Conservation (phyloP, 92 coral and sea anemone genomes). For the Porites cylindrica region DNA sequence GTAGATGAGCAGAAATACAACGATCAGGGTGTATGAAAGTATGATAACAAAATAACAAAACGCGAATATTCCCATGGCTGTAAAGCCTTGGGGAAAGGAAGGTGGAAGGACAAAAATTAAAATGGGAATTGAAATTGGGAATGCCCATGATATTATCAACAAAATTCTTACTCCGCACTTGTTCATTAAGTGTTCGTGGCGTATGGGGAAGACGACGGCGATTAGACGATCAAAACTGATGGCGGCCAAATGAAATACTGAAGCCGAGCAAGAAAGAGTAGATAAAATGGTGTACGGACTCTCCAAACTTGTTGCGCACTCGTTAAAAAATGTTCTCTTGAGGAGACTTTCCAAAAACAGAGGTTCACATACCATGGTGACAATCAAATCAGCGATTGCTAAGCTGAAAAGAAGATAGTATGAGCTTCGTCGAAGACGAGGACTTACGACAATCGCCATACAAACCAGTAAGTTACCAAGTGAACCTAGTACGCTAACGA, state of each 20-base stretch:
- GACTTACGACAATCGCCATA: conserved; percentile 28
- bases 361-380: conserved; percentile 58
- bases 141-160: conserved; percentile 38
- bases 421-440: conserved; percentile 47
- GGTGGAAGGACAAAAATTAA: neutral
- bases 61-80: neutral
- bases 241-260: conserved; percentile 54
- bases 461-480: conserved; percentile 55
- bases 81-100: neutral
- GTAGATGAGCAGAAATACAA: neutral
- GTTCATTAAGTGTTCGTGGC: conserved; percentile 38
- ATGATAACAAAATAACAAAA: neutral
- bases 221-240: conserved; percentile 59
- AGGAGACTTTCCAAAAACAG: conserved; percentile 3
- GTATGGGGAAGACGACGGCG: conserved; percentile 47
- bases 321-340: conserved; percentile 43
- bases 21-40: neutral
- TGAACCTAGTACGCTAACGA: conserved; percentile 51
- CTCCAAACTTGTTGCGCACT: conserved; percentile 44
- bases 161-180: conserved; percentile 28
- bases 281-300: conserved; percentile 22
- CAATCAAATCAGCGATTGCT: conserved; percentile 63
- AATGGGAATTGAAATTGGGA: conserved; percentile 14
- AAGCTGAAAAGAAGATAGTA: conserved; percentile 53
- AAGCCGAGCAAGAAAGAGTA: conserved; percentile 40